Conservation (phyloP, 2,113 vertebrate species). For the Haliaeetus leucogaster region DNA sequence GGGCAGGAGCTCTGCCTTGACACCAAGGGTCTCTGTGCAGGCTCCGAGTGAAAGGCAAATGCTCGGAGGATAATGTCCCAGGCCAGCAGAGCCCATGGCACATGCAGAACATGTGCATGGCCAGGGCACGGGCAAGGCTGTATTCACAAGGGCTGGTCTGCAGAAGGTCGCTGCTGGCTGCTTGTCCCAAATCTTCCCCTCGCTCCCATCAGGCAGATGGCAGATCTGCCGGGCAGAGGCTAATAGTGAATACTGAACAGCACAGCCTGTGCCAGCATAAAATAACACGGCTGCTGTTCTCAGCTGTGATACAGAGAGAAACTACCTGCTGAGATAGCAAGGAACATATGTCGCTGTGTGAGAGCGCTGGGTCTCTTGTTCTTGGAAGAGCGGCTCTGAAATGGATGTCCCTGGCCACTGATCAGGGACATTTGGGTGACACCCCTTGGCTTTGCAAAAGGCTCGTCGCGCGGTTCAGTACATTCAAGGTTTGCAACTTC, state of each 20-base stretch:
- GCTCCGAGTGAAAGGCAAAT: not conserved
- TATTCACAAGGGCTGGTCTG: not conserved
- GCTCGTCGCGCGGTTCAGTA: not conserved
- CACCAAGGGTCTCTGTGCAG: not conserved
- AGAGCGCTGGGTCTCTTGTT: not conserved
- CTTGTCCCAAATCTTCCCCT: not conserved
- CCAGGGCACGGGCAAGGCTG: not conserved
- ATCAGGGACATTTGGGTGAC: not conserved
- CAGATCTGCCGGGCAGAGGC: not conserved
- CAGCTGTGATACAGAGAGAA: not conserved
- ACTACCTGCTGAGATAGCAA: not conserved
- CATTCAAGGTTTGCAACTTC: not conserved
- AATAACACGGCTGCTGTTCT: not conserved
- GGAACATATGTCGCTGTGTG: not conserved
- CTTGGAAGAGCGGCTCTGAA: not conserved
- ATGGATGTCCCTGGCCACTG: not conserved
- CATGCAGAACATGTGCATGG: not conserved
- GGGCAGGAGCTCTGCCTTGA: not conserved
- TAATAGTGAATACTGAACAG: not conserved
- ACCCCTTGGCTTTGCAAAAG: not conserved
- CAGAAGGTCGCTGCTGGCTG: not conserved
- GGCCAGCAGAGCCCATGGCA: not conserved
- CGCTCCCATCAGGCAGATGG: not conserved
- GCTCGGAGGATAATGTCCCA: not conserved
- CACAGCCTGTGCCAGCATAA: not conserved